These are phyloP conservation scores for Leucosticte australis DNA, from an alignment of 2,113 vertebrate genomes.

Conservation along the genomic window DNA sequence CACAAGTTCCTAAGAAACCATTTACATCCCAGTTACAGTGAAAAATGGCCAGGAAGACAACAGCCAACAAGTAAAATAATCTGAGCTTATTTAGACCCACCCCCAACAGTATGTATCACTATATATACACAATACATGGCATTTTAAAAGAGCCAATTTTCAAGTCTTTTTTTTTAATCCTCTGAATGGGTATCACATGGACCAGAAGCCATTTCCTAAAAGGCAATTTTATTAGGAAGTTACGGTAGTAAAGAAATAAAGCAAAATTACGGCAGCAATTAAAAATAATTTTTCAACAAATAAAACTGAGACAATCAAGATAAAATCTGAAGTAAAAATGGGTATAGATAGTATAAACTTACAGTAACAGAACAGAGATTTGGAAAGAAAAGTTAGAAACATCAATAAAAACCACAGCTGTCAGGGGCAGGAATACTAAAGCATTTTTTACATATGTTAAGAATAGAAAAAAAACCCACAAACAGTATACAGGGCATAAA, in stretches of 20 bases:
- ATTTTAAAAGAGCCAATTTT: background rate
- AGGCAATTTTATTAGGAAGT: background rate
- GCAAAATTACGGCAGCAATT: background rate
- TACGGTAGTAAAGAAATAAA: background rate
- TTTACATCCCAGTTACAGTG: background rate
- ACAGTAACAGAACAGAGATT: background rate
- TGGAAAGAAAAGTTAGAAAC: background rate
- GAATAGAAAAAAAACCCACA: background rate
- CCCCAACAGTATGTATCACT: background rate
- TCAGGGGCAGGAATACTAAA: background rate
- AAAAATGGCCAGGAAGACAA: background rate
- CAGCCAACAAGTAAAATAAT: background rate
- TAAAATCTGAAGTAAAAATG: background rate
- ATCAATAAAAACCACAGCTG: background rate
- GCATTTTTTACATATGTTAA: background rate
- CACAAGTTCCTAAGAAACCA: background rate
- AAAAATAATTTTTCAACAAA: background rate
- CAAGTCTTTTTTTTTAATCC: background rate
- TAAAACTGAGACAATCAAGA: background rate
- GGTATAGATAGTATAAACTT: background rate
- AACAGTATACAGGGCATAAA: background rate
- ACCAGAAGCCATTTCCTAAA: background rate
- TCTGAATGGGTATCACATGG: accelerated
- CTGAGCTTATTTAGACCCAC: background rate
- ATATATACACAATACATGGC: background rate